Conservation (phyloP, 2,113 vertebrate species). For the Lampris incognitus region DNA sequence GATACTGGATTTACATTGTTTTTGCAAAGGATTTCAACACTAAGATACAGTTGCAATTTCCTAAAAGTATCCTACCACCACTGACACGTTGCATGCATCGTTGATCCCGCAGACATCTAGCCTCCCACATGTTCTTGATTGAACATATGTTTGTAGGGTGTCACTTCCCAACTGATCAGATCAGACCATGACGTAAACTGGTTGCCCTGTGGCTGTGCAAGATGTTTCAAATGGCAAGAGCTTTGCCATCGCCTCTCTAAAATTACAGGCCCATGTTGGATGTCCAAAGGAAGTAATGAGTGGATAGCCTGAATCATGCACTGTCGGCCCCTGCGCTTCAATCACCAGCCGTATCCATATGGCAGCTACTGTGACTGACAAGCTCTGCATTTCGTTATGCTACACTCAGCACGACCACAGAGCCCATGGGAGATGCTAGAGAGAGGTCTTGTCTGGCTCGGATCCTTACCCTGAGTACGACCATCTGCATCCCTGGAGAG, state of each 20-base stretch:
- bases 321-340: constrained; percentile 56
- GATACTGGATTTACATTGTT: constrained; percentile 22
- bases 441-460: constrained; percentile 66
- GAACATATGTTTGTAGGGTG: constrained; percentile 46
- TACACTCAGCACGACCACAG: constrained; percentile 48
- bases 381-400: constrained; percentile 67
- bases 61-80: constrained; percentile 1
- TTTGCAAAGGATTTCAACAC: constrained; percentile 25
- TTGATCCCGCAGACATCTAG: constrained; percentile 1
- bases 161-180: constrained; percentile 27
- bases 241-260: constrained; percentile 35
- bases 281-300: constrained; percentile 63
- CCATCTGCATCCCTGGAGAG: constrained; percentile 73
- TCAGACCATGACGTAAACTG: constrained; percentile 40
- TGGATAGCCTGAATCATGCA: constrained; percentile 66
- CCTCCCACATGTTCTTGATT: constrained; percentile 45
- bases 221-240: constrained; percentile 35
- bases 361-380: constrained; percentile 57
- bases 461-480: constrained; percentile 51
- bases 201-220: constrained; percentile 39
- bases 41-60: constrained; percentile 16
- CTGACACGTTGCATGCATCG: constrained; percentile 4
- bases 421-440: constrained; percentile 59
- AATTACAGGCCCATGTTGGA: constrained; percentile 66
- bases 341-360: constrained; percentile 55